Conservation (phyloP, 2,888 invertebrate species). For the Heliconius cydno region DNA sequence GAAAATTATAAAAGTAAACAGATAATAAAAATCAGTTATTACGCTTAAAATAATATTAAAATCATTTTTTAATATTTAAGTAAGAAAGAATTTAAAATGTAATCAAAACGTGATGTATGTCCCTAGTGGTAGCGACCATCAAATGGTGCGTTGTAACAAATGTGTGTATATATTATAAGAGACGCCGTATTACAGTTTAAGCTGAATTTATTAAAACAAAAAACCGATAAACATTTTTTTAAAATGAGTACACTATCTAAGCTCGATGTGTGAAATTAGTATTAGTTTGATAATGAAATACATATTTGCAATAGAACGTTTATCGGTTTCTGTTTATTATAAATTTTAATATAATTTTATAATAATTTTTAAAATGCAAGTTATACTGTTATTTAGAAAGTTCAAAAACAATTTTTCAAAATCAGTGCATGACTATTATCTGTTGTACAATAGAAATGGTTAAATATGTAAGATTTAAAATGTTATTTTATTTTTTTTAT, state of each 20-base stretch:
- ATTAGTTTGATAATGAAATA: constrained; percentile 17
- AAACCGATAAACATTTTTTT: constrained; percentile 19
- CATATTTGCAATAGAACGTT: constrained; percentile 10
- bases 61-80: background rate
- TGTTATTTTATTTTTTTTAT: too few relatives aligned
- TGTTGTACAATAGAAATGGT: too few relatives aligned
- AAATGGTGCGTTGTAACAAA: constrained; percentile 72
- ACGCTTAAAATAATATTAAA: background rate
- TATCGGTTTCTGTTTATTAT: constrained; percentile 12
- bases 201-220: background rate
- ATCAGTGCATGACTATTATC: too few relatives aligned
- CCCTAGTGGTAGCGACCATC: constrained; percentile 65
- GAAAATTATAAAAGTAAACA: background rate
- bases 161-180: constrained; percentile 35
- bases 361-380: too few relatives aligned
- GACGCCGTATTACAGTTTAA: constrained; percentile 34
- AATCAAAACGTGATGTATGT: constrained; percentile 31
- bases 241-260: constrained; percentile 18
- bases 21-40: background rate
- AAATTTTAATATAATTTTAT: background rate
- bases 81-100: background rate
- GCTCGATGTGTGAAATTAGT: constrained; percentile 26
- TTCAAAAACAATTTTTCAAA: too few relatives aligned
- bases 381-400: too few relatives aligned
- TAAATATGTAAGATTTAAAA: too few relatives aligned